A percentile compares a stretch with the other conserved stretches of the same genome.
These are phyloP conservation scores for Calliphora vicina DNA, from an alignment of 1,140 invertebrate species.

Conservation along the genomic window DNA sequence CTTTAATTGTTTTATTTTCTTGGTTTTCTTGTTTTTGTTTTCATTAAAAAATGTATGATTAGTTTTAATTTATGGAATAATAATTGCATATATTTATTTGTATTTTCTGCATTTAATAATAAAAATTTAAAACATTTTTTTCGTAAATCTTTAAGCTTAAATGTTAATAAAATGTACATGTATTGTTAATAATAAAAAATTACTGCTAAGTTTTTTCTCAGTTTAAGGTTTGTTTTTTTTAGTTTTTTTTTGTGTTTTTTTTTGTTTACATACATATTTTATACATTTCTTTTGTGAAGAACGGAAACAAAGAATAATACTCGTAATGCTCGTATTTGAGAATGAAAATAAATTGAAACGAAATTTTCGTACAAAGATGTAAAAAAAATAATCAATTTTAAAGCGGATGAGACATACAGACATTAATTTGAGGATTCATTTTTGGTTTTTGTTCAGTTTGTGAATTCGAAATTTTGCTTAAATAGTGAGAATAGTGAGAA, in stretches of 20 bases:
- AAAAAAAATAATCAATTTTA: too few species aligned
- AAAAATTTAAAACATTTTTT: neutral
- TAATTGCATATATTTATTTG: neutral
- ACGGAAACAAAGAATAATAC: neutral
- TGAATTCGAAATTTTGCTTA: constrained; percentile 52
- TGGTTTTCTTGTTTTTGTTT: neutral
- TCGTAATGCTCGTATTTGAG: neutral
- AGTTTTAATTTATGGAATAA: constrained; percentile 8
- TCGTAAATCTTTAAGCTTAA: neutral
- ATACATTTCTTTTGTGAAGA: neutral
- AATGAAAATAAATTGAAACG: constrained; percentile 46
- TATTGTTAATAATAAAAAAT: neutral
- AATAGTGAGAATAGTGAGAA: neutral
- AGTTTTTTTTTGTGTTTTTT: too few species aligned
- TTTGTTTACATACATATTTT: constrained; percentile 19
- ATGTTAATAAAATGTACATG: neutral
- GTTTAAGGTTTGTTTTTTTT: neutral
- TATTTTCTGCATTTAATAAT: neutral
- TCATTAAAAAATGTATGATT: neutral
- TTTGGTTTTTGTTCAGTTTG: constrained; percentile 60
- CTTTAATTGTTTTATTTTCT: neutral
- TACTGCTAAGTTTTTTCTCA: neutral
- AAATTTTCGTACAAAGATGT: too few species aligned
- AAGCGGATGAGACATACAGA: too few species aligned
- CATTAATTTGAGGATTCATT: constrained; percentile 57